Percentiles rank a stretch among this genome's conserved stretches.
Conservation (phyloP, 1,140 invertebrate genomes). For the Yoshiicerus persimilis region DNA sequence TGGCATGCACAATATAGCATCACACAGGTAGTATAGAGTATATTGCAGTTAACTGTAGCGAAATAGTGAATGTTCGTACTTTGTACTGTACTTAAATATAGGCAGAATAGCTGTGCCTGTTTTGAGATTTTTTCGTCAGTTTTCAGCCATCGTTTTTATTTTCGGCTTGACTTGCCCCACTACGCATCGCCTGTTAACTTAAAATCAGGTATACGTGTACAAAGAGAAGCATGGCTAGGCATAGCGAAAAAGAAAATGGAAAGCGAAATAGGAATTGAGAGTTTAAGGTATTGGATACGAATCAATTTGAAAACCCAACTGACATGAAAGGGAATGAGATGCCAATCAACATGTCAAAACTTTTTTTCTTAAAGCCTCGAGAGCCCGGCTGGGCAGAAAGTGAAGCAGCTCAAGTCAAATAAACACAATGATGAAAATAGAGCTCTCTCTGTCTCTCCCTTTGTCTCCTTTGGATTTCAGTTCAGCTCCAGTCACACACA, state of each 20-base stretch:
- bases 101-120: not conserved
- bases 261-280: not conserved
- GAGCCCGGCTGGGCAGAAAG: constrained; percentile 2
- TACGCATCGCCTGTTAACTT: not conserved
- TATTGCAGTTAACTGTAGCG: no score
- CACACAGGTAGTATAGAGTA: no score
- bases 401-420: constrained; percentile 16
- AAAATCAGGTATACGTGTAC: not conserved
- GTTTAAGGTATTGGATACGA: constrained; percentile 34
- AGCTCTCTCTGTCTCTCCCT: not conserved
- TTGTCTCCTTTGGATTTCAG: not conserved
- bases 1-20: no score
- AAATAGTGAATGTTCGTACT: no score
- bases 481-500: not conserved
- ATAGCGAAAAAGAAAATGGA: not conserved
- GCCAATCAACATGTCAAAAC: constrained; percentile 47
- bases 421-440: constrained; percentile 26
- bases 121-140: not conserved
- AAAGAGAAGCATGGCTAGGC: no score
- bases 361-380: not conserved
- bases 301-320: constrained; percentile 38
- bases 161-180: not conserved
- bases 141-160: not conserved
- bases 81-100: no score
- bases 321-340: constrained; percentile 40